phyloP scores from a whole-genome alignment of 2,797 vertebrate genomes.

The Anguilla megastoma region DNA sequence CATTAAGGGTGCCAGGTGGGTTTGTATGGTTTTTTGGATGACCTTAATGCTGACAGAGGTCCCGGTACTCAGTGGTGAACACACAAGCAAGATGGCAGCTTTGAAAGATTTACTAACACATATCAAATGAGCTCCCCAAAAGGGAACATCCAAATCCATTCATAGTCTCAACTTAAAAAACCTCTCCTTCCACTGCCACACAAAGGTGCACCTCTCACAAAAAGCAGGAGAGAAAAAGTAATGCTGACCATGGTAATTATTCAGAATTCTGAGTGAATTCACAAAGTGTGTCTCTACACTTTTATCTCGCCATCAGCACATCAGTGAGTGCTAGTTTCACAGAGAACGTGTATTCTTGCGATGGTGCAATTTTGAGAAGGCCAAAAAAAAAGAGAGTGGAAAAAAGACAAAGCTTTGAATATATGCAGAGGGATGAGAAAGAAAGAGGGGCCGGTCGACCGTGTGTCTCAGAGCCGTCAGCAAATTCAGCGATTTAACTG shows the following conservation, averaged over 20 bases:
- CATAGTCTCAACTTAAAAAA: slow-evolving; percentile 71
- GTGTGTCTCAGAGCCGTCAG: neutral
- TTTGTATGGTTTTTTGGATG: slow-evolving; percentile 65
- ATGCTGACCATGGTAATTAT: neutral
- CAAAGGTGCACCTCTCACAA: slow-evolving; percentile 54
- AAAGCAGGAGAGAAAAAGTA: neutral
- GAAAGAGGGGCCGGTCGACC: neutral
- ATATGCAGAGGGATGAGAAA: neutral
- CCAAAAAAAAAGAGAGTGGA: neutral
- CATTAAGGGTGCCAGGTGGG: slow-evolving; percentile 44
- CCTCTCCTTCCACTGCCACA: slow-evolving; percentile 57
- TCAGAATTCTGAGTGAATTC: neutral
- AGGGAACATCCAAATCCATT: slow-evolving; percentile 70
- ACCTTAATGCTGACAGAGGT: slow-evolving; percentile 72
- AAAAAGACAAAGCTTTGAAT: neutral
- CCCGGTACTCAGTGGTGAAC: slow-evolving; percentile 69
- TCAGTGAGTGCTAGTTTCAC: neutral
- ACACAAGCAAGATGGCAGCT: slow-evolving; percentile 74
- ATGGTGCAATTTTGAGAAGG: neutral
- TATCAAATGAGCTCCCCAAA: slow-evolving; percentile 72
- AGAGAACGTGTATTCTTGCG: slow-evolving; percentile 1
- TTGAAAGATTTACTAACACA: slow-evolving; percentile 78
- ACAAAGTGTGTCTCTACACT: neutral
- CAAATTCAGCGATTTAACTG: slow-evolving; percentile 2
- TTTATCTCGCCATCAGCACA: neutral